phyloP scores from a whole-genome alignment of 2,113 vertebrate species.

The Sylvietta virens region DNA sequence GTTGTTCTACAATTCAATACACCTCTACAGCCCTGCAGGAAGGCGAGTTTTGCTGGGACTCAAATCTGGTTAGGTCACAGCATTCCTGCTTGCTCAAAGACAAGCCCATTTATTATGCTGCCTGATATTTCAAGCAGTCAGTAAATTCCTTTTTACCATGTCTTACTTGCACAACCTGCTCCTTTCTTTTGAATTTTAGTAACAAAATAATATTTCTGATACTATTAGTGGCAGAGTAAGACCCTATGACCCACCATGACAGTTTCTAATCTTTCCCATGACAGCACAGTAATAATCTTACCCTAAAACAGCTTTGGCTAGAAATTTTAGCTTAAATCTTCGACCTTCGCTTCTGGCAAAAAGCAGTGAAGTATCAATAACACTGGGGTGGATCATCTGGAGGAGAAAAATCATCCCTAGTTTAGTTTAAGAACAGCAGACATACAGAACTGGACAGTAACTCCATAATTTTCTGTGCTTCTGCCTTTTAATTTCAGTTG shows the following conservation, averaged over 20 bases:
- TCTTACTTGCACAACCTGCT: neutral
- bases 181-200: neutral
- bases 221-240: neutral
- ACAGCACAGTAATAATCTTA: slow-evolving; percentile 61
- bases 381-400: slow-evolving; percentile 85
- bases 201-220: neutral
- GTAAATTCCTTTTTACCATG: neutral
- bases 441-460: neutral
- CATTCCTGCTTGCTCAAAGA: neutral
- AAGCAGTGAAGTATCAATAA: slow-evolving; percentile 89
- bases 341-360: slow-evolving; percentile 75
- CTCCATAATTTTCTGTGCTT: neutral
- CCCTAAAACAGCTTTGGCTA: slow-evolving; percentile 82
- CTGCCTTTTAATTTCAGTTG: neutral
- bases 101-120: neutral
- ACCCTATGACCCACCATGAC: neutral
- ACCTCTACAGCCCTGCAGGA: neutral
- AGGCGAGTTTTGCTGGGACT: neutral
- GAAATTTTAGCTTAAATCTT: slow-evolving; percentile 85
- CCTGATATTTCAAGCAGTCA: neutral
- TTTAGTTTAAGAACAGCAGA: neutral
- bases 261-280: neutral
- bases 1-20: neutral
- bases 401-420: slow-evolving; percentile 5
- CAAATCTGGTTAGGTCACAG: neutral